Base-by-base conservation (phyloP, 2,888 invertebrate species). In the Epistrophe eligans region DNA sequence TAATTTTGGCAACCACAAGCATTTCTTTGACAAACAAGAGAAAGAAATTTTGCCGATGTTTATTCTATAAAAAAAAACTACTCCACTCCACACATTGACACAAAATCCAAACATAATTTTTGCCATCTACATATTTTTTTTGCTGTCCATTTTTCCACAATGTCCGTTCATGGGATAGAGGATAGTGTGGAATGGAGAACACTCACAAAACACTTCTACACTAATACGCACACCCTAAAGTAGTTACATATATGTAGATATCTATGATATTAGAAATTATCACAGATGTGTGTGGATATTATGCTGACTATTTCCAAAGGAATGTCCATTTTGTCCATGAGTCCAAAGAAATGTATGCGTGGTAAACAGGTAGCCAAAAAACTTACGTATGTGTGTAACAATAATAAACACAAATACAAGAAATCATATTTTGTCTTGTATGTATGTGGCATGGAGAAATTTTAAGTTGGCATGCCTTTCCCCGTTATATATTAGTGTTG, bases 361-460 rank as follows among this genome's bases (percentile, higher is more conserved):
- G 38, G 52, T 38, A 62, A 48, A 43, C 84, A 83, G 79, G 79
- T 83, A 83, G 77, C 5, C 64, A 52, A 57, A 67, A 24, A 45
- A 28, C 24, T 35, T 8, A 17, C 11, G 17, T 62, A 13, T 48
- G 66, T 58, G 58, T 19, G 24, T 19, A 48, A 32, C 24, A 45
- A 11, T 52, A n/a, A 55, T 24, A 40, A 1, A 24, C 52, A 9
- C 11, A 52, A 19, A 52, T 50, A 6, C 10, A 15, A 13, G 1
- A 6, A 35, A 15, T 13, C 17, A 11, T 9, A 35, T 35, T 15
- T 13, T 4, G 4, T 28, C 0, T 45, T 17, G 6, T 13, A 17
- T n/a, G 17, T 13, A 17, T 55, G 81, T 85, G 77, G 64, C 50
- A 64, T 40, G 73, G 81, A 81, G 85, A 85, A 85, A 85, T 74